Conservation (phyloP, 2,888 invertebrate species). For the Macropis europaea region DNA sequence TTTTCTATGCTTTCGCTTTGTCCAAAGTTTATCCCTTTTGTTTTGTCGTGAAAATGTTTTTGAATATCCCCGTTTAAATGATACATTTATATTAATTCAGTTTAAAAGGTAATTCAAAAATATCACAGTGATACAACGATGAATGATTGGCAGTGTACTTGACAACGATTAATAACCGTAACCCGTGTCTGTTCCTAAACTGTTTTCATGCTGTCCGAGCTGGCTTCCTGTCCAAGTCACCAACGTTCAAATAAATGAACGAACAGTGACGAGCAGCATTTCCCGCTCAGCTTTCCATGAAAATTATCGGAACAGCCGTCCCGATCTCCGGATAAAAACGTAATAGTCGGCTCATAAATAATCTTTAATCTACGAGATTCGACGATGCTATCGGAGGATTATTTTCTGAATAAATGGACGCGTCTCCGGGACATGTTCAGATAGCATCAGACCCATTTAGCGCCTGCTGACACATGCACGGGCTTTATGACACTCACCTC, state of each 20-base stretch:
- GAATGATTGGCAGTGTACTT: too few species aligned
- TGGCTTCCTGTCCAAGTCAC: conserved; percentile 46
- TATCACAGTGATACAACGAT: too few species aligned
- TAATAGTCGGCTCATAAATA: conserved; percentile 77
- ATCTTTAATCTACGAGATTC: conserved; percentile 72
- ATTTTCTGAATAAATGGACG: conserved; percentile 78
- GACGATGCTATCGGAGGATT: conserved; percentile 70
- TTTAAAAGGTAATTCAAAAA: too few species aligned
- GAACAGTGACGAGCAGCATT: conserved; percentile 76
- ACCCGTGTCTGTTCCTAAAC: conserved; percentile 36
- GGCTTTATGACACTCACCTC: too few species aligned
- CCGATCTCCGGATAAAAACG: conserved; percentile 74
- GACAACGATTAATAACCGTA: conserved; percentile 56
- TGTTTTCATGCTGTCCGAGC: conserved; percentile 43
- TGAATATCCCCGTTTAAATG: too few species aligned
- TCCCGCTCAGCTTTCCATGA: conserved; percentile 75
- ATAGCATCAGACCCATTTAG: conserved; percentile 28
- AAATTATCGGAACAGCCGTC: conserved; percentile 64
- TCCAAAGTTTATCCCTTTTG: too few species aligned
- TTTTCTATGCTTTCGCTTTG: too few species aligned
- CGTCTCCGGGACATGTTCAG: conserved; percentile 55
- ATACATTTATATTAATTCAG: too few species aligned
- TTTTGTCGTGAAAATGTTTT: too few species aligned
- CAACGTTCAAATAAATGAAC: conserved; percentile 73
- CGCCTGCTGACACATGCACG: too few species aligned